phyloP scores from a whole-genome alignment of 2,113 vertebrate species.

The Gracilinanus agilis region DNA sequence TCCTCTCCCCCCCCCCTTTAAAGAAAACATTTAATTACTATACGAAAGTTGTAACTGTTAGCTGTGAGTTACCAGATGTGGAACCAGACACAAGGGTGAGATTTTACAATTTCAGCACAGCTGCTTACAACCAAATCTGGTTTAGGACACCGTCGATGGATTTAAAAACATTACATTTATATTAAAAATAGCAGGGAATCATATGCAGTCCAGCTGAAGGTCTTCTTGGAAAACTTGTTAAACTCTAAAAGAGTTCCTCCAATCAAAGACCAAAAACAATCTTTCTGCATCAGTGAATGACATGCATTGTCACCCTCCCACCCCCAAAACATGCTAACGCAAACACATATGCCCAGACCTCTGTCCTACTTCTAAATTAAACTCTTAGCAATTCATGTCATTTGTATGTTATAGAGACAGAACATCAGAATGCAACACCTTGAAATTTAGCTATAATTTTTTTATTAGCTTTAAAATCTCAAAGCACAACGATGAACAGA shows the following conservation, averaged over 20 bases:
- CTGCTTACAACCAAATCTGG: conserved; percentile 83
- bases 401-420: conserved; percentile 31
- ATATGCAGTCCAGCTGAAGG: conserved; percentile 74
- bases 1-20: conserved; percentile 66
- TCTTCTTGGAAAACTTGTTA: conserved; percentile 73
- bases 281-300: conserved; percentile 43
- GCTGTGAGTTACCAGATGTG: conserved; percentile 88
- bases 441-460: conserved; percentile 36
- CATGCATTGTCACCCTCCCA: conserved; percentile 20
- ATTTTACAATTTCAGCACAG: conserved; percentile 87
- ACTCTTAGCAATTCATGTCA: conserved; percentile 30
- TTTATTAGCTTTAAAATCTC: conserved; percentile 35
- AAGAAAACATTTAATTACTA: conserved; percentile 85
- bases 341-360: conserved; percentile 58
- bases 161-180: conserved; percentile 82
- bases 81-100: conserved; percentile 88
- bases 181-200: conserved; percentile 80
- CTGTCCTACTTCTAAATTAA: conserved; percentile 76
- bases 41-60: conserved; percentile 81
- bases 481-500: conserved; percentile 57
- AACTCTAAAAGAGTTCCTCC: conserved; percentile 62
- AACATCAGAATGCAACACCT: neutral
- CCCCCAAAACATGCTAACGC: conserved; percentile 30
- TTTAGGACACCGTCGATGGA: conserved; percentile 79
- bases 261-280: conserved; percentile 58